Evolutionary conservation across 2,113 vertebrate species (phyloP), one percentile per base, ranked within the genome.

Genomic region (Actenoides hombroni): DNA sequence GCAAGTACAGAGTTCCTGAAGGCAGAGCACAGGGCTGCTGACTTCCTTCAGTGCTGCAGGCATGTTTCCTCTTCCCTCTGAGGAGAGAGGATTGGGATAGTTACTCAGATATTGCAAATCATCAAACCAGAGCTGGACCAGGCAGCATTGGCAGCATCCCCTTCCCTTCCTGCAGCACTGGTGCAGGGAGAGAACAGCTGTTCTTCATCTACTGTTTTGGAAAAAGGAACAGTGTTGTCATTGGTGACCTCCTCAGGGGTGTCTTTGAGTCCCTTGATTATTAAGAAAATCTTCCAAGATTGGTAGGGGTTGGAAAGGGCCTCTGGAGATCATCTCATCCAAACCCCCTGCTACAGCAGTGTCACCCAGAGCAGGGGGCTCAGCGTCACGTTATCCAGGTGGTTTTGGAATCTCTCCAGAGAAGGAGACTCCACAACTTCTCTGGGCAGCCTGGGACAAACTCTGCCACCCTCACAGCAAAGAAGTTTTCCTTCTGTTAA

Each of bases 1-100:
- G 46, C 64, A 84, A 37, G 37, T 20, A 26, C 61, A 73, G 39
- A 76, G 53, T 1, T 93, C 15, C 54, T 73, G 79, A 44, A 56
- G 31, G 5, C 26, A 6, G 57, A 53, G 60, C 3, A 4, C 0
- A 1, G 71, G 17, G 70, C 70, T 76, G 57, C 28, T n/a, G 28
- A 49, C 78, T 71, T 65, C 56, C 64, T 60, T 29, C 83, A 35
- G 53, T 12, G 40, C 86, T 90, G 37, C 63, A 81, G 81, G 33
- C 1, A 0, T 42, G 61, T 78, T 87, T 37, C 18, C 21, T 31
- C 14, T 40, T 67, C 65, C 56, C 39, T 70, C 0, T 0, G 83
- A 64, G 75, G 54, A 13, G 14, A 74, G 25, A 28, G 73, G 35
- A 51, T 29, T 0, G 1, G 19, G n/a, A 10, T 78, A 9, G n/a